Evolutionary conservation across 2,888 invertebrate genomes (phyloP).

Genomic region (Drosophila rellima): DNA sequence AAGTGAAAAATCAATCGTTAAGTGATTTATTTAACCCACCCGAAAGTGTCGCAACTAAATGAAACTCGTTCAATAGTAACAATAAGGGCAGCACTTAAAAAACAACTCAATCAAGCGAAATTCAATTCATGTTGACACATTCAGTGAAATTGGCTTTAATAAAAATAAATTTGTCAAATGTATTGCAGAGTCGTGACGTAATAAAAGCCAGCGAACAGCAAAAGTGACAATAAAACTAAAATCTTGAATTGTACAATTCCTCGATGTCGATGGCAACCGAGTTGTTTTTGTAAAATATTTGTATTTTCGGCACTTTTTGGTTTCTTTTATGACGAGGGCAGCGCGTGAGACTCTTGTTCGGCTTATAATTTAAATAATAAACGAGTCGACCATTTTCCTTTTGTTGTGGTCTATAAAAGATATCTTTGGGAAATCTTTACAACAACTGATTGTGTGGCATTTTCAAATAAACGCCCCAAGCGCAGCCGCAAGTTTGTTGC

Average conservation of each 20-base stretch:
- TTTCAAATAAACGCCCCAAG: slow-evolving; percentile 61
- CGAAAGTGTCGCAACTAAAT: slow-evolving; percentile 2
- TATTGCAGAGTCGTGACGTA: slow-evolving; percentile 71
- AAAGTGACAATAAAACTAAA: slow-evolving; percentile 33
- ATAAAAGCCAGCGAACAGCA: slow-evolving; percentile 42
- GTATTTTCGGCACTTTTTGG: slow-evolving; percentile 37
- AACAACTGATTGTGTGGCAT: slow-evolving; percentile 55
- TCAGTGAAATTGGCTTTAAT: slow-evolving; percentile 75
- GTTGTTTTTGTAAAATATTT: slow-evolving; percentile 40
- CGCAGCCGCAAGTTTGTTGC: slow-evolving; percentile 48
- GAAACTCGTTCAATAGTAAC: slow-evolving; percentile 3
- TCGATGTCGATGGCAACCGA: slow-evolving; percentile 11
- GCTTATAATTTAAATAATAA: slow-evolving; percentile 66
- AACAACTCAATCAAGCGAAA: slow-evolving; percentile 73
- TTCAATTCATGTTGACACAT: slow-evolving; percentile 68
- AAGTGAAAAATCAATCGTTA: slow-evolving; percentile 26
- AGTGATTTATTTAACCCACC: slow-evolving; percentile 22
- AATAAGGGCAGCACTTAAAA: slow-evolving; percentile 28
- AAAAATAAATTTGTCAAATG: slow-evolving; percentile 77
- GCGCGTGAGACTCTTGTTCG: slow-evolving; percentile 65
- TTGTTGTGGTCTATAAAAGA: slow-evolving; percentile 35
- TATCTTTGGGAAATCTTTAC: slow-evolving; percentile 62
- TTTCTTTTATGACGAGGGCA: slow-evolving; percentile 38
- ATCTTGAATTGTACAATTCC: slow-evolving; percentile 24
- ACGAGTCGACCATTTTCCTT: slow-evolving; percentile 41